Conservation (phyloP, 1,140 invertebrate genomes). For the Acromyrmex charruanus region DNA sequence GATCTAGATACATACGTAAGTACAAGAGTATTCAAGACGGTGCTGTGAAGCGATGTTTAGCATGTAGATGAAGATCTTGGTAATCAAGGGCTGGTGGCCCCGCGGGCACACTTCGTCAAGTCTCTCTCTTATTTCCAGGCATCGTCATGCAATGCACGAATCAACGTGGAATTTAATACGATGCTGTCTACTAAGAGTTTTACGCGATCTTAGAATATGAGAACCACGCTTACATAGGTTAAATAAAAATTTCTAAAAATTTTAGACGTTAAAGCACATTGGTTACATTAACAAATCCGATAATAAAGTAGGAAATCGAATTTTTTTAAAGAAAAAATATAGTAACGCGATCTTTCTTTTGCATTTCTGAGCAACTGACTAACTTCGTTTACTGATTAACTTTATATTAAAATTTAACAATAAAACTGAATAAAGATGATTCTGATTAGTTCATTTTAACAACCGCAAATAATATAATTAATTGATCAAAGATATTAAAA, state of each 20-base stretch:
- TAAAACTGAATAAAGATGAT: not conserved
- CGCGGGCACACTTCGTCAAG: slow-evolving; percentile 85
- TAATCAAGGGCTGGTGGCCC: slow-evolving; percentile 85
- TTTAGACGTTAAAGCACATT: not conserved
- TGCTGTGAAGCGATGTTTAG: slow-evolving; percentile 84
- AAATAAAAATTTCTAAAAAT: not conserved
- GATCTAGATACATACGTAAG: slow-evolving; percentile 86
- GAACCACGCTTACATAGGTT: not conserved
- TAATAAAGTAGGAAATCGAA: not conserved
- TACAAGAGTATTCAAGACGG: slow-evolving; percentile 85
- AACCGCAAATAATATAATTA: no score
- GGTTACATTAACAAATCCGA: not conserved
- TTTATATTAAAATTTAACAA: not conserved
- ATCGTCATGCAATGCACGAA: slow-evolving; percentile 70
- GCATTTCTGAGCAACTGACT: not conserved
- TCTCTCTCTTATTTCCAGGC: slow-evolving; percentile 82
- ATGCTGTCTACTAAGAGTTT: slow-evolving; percentile 18
- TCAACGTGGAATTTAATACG: slow-evolving; percentile 53
- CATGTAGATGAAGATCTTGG: slow-evolving; percentile 87
- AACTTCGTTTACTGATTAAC: not conserved
- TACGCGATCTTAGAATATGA: not conserved
- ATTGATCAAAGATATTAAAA: no score
- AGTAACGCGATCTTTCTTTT: not conserved
- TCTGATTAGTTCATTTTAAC: not conserved
- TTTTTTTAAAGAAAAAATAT: not conserved